Evolutionary conservation across 2,113 vertebrate genomes (phyloP).

Genomic region (Tragelaphus strepsiceros): DNA sequence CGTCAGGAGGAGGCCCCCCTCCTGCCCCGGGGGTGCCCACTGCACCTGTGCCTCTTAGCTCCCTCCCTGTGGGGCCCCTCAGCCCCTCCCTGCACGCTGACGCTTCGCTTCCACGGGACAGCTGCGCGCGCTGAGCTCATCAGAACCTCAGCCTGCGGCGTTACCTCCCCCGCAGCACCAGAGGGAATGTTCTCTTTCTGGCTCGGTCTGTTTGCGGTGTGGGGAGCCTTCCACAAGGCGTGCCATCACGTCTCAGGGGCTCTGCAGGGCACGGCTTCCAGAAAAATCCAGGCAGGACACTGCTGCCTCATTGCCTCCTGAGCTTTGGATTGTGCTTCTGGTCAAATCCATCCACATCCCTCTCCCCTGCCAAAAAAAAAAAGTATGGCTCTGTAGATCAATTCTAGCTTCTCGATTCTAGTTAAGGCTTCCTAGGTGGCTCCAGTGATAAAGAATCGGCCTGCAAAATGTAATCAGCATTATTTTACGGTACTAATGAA

Average conservation of each 20-base stretch:
- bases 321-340: neutral
- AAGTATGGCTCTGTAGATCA: neutral
- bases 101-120: neutral
- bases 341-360: neutral
- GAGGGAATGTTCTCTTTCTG: neutral
- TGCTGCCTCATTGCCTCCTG: neutral
- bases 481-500: neutral
- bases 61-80: rapidly evolving
- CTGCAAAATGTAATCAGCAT: neutral
- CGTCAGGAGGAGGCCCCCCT: too few relatives aligned
- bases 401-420: neutral
- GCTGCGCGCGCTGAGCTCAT: rapidly evolving
- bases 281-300: neutral
- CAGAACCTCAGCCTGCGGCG: neutral
- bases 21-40: rapidly evolving
- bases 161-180: neutral
- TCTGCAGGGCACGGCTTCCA: neutral
- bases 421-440: neutral
- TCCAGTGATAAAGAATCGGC: neutral
- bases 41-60: rapidly evolving
- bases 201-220: neutral
- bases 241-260: rapidly evolving
- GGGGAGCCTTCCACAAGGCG: neutral
- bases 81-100: rapidly evolving
- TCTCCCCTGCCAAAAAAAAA: neutral